Percentiles rank a stretch among this genome's conserved stretches.
phyloP scores from a whole-genome alignment of 2,113 vertebrate species.

The Dasyprocta punctata region DNA sequence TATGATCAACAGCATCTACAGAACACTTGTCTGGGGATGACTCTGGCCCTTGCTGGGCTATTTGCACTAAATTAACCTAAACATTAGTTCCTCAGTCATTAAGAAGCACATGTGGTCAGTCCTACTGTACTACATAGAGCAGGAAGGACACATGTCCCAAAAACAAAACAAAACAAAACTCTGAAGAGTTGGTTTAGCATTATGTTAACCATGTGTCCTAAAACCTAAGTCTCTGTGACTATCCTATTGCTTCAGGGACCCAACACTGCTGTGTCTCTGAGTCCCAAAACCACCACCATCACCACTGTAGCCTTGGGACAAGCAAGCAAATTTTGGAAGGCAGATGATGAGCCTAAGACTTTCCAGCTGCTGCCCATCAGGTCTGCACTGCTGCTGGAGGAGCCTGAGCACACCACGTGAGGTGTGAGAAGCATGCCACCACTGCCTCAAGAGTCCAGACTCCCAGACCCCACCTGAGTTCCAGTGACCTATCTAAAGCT shows the following conservation, averaged over 20 bases:
- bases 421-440: accelerated
- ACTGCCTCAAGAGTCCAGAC: background rate
- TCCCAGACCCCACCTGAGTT: accelerated
- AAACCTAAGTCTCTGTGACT: background rate
- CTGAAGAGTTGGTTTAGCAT: accelerated
- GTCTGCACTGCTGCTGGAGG: accelerated
- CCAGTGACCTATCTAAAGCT: accelerated
- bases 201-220: no score
- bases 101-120: accelerated
- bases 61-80: background rate
- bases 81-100: no score
- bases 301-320: no score
- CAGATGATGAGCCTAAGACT: accelerated
- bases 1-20: accelerated
- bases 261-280: accelerated
- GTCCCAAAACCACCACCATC: background rate
- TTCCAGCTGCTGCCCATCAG: accelerated
- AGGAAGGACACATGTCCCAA: background rate
- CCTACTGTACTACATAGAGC: no score
- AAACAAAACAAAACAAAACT: no score
- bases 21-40: background rate
- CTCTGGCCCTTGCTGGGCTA: background rate
- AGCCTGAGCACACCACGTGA: accelerated
- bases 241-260: background rate
- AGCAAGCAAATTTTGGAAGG: background rate